Conservation (phyloP, 2,113 vertebrate genomes). For the Etheostoma spectabile region DNA sequence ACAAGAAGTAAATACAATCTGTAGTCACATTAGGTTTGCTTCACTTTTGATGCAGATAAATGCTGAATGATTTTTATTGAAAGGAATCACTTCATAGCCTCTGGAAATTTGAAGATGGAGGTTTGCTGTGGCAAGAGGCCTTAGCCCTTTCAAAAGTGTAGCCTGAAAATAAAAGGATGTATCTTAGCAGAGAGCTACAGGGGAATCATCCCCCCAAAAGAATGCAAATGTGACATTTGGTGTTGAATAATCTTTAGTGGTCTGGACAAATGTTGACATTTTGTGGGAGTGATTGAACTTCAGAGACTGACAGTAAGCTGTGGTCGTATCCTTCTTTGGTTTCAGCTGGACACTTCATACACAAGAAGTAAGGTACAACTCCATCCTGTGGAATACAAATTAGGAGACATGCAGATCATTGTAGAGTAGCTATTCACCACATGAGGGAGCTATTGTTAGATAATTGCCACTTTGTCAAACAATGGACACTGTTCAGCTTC, state of each 20-base stretch:
- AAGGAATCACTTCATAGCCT: slow-evolving; percentile 17
- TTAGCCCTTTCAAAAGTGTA: slow-evolving; percentile 46
- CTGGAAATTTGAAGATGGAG: slow-evolving; percentile 34
- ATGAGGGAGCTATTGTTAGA: slow-evolving; percentile 63
- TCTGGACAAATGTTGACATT: slow-evolving; percentile 71
- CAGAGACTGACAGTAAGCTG: slow-evolving; percentile 17
- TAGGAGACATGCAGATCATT: not conserved
- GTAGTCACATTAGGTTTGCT: not conserved
- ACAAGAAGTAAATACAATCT: slow-evolving; percentile 15
- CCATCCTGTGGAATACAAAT: slow-evolving; percentile 11
- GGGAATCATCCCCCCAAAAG: slow-evolving; percentile 45
- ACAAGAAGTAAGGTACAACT: not conserved
- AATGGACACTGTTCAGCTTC: not conserved
- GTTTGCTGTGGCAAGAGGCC: slow-evolving; percentile 20
- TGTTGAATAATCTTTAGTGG: slow-evolving; percentile 53
- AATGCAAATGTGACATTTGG: slow-evolving; percentile 79
- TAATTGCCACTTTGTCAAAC: slow-evolving; percentile 1
- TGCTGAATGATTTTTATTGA: slow-evolving; percentile 9
- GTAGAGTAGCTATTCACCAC: slow-evolving; percentile 47
- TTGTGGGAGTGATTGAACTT: slow-evolving; percentile 47
- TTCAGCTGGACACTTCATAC: not conserved
- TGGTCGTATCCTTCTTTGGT: not conserved
- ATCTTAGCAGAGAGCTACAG: slow-evolving; percentile 46
- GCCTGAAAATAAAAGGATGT: slow-evolving; percentile 44
- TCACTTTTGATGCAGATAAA: slow-evolving; percentile 24